Base-by-base conservation (phyloP, 2,888 invertebrate genomes). In the Brenthis hecate region DNA sequence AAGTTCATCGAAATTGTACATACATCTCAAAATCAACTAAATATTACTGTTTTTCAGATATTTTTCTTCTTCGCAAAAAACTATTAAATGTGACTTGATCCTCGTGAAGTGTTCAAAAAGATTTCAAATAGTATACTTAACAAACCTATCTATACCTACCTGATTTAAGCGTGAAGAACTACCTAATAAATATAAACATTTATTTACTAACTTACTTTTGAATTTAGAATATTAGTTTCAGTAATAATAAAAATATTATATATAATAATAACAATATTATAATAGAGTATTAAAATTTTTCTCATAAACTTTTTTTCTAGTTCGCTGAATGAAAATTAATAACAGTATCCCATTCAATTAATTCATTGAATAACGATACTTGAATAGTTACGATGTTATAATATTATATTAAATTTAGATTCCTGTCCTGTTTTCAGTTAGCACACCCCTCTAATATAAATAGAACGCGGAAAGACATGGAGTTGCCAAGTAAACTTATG, bases 361-460 rank as follows among this genome's bases (percentile, higher is more conserved):
- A 32, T 54, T 81, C 81, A 84, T 83, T 79, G 75, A 80, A 80
- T 82, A 82, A 83, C 80, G 80, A 83, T 85, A 81, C 81, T 78
- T 82, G 79, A 80, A 78, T 77, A 55, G 55, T 63, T 65, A 56
- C 56, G 55, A 48, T 61, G 62, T 28, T 61, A 69, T 48, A 57
- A 70, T 66, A 47, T 53, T 50, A 69, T 68, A 84, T 87, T 86
- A 83, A 84, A 85, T 85, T 86, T 79, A 82, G 81, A 84, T 86
- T 81, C 82, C 80, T 83, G 82, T 85, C 80, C 83, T 80, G 81
- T 85, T 86, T 85, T 83, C 83, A 83, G 88, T 86, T 83, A 82
- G 81, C 79, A 83, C 74, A 77, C 80, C 84, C 81, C 85, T 81
- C 77, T 78, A 75, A 78, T 79, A 73, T 74, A 75, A 78, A 72